Percentiles rank a stretch among this genome's conserved stretches.
Conservation (phyloP, 1,140 invertebrate species). For the Cydia splendana region DNA sequence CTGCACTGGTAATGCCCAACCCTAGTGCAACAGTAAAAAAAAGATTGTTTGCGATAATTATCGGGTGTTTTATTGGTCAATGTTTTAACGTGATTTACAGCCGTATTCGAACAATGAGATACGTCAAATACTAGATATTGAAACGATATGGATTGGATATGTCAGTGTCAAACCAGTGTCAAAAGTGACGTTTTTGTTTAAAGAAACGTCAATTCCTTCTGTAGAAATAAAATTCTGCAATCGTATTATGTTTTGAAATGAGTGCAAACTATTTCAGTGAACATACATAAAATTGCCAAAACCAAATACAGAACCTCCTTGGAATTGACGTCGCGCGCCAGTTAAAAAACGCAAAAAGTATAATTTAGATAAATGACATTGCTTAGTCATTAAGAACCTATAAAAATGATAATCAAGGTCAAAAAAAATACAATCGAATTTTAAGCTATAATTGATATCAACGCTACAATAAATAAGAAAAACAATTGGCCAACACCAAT, state of each 20-base stretch:
- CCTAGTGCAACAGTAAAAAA: conserved; percentile 16
- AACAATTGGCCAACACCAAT: neutral
- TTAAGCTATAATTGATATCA: neutral
- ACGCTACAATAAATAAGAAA: neutral
- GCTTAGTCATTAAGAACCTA: neutral
- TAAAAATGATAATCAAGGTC: neutral
- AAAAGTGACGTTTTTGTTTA: too few relatives aligned
- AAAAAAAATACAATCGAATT: neutral
- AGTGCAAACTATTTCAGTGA: neutral
- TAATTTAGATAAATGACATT: neutral
- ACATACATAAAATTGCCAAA: too few relatives aligned
- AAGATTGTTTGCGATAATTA: neutral
- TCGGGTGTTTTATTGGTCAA: neutral
- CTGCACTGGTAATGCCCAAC: conserved; percentile 19
- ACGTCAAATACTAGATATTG: too few relatives aligned
- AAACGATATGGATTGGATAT: too few relatives aligned
- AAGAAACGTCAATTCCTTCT: too few relatives aligned
- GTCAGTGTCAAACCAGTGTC: too few relatives aligned
- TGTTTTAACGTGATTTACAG: neutral
- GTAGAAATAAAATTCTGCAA: neutral
- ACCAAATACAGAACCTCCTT: too few relatives aligned
- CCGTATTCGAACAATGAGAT: too few relatives aligned
- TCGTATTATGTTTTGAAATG: neutral
- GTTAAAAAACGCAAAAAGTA: neutral
- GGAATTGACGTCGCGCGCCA: too few relatives aligned